Evolutionary conservation across 2,113 vertebrate genomes (phyloP).

Genomic region (Noturus placidus): DNA sequence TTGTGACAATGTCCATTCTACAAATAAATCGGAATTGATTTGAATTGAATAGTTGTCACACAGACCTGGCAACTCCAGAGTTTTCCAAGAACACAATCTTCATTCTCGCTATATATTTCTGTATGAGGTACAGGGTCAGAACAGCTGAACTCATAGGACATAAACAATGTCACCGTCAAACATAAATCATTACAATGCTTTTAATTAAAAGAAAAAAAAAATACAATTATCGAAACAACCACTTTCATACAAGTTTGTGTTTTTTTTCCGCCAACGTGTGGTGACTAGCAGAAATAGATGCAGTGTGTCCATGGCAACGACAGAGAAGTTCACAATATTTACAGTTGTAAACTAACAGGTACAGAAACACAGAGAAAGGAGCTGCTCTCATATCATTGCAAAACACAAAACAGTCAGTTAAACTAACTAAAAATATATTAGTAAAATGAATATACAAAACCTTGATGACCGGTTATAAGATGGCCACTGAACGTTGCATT

Average conservation of each 20-base stretch:
- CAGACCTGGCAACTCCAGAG: slow-evolving; percentile 6
- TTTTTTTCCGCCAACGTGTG: slow-evolving; percentile 12
- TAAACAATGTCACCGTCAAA: background rate
- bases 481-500: slow-evolving; percentile 49
- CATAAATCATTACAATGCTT: background rate
- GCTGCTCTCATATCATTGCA: slow-evolving; percentile 49
- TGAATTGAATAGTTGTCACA: background rate
- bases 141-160: background rate
- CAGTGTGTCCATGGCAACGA: slow-evolving; percentile 56
- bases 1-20: too few relatives aligned
- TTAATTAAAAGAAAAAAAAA: slow-evolving; percentile 3
- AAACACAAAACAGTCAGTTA: slow-evolving; percentile 49
- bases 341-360: slow-evolving; percentile 62
- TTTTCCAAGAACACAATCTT: background rate
- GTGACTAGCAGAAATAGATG: slow-evolving; percentile 58
- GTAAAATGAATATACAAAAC: slow-evolving; percentile 58
- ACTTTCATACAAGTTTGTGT: background rate
- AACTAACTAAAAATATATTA: slow-evolving; percentile 63
- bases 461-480: slow-evolving; percentile 55
- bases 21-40: too few relatives aligned
- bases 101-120: background rate
- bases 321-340: slow-evolving; percentile 62
- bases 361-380: slow-evolving; percentile 62
- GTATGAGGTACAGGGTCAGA: slow-evolving; percentile 11
- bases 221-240: slow-evolving; percentile 13